A percentile compares a stretch with the other conserved stretches of the same genome.
These are phyloP conservation scores for Gnatocerus cornutus DNA, from an alignment of 2,888 invertebrate genomes.

Conservation along the genomic window DNA sequence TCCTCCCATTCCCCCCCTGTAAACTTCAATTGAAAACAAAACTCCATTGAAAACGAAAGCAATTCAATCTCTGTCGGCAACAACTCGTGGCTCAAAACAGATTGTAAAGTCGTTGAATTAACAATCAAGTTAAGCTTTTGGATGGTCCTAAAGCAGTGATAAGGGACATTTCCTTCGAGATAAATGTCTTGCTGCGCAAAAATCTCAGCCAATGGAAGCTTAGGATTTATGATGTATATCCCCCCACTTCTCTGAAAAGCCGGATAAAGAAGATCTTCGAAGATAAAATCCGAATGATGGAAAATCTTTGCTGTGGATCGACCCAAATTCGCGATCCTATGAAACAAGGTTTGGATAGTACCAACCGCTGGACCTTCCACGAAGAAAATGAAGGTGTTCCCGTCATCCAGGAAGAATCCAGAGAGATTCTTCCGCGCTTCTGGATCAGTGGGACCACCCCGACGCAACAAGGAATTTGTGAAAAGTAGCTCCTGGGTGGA, in stretches of 20 bases:
- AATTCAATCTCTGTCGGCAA: conserved; percentile 65
- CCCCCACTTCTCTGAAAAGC: conserved; percentile 58
- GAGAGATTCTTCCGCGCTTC: conserved; percentile 8
- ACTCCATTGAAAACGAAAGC: conserved; percentile 66
- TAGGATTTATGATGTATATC: conserved; percentile 59
- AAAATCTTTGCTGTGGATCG: conserved; percentile 57
- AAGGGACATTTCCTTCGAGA: conserved; percentile 62
- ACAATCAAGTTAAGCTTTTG: conserved; percentile 63
- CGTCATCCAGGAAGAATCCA: conserved; percentile 61
- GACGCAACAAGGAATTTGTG: background rate
- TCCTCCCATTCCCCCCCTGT: background rate
- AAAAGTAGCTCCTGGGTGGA: background rate
- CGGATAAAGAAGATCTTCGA: conserved; percentile 62
- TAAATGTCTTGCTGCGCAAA: conserved; percentile 59
- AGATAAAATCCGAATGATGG: conserved; percentile 63
- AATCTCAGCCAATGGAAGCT: conserved; percentile 60
- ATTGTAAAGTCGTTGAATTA: conserved; percentile 57
- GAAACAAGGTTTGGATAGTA: conserved; percentile 58
- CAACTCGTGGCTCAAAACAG: conserved; percentile 61
- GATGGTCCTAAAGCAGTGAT: conserved; percentile 63
- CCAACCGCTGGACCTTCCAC: conserved; percentile 60
- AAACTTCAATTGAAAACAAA: conserved; percentile 61
- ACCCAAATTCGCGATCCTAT: conserved; percentile 51
- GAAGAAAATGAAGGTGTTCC: conserved; percentile 55
- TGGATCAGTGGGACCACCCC: background rate